phyloP scores from a whole-genome alignment of 1,140 invertebrate genomes.

The Anastrepha ludens region DNA sequence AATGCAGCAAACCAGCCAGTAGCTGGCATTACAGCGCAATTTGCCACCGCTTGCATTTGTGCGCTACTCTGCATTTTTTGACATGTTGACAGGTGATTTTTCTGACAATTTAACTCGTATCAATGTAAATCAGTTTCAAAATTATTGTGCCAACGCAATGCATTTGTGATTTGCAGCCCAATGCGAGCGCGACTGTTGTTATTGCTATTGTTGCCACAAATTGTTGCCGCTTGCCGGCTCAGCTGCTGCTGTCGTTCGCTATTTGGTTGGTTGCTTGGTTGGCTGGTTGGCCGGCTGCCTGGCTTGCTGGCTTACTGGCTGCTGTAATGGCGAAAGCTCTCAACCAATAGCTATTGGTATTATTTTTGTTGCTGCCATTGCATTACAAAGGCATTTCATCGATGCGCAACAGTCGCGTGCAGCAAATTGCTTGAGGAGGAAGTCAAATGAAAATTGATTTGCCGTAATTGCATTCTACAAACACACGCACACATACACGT shows the following conservation, averaged over 20 bases:
- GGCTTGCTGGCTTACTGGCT: constrained; percentile 21
- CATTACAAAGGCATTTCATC: constrained; percentile 51
- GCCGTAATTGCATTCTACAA: constrained; percentile 47
- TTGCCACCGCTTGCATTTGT: constrained; percentile 29
- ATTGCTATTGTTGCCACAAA: constrained; percentile 26
- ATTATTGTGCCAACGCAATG: constrained; percentile 58
- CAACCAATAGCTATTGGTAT: constrained; percentile 14
- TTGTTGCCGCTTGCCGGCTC: constrained; percentile 31
- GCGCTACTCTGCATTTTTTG: constrained; percentile 67
- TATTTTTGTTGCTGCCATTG: constrained; percentile 28
- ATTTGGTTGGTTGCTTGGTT: constrained; percentile 39
- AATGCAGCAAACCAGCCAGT: not conserved
- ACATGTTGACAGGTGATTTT: constrained; percentile 74
- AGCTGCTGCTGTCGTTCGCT: constrained; percentile 34
- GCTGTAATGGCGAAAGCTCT: constrained; percentile 32
- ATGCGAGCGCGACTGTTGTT: not conserved
- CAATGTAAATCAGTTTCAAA: constrained; percentile 74
- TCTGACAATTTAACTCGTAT: constrained; percentile 74
- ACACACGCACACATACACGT: not conserved
- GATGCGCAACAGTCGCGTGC: constrained; percentile 49
- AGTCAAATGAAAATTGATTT: constrained; percentile 53
- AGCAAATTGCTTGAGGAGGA: constrained; percentile 51
- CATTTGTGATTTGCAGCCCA: constrained; percentile 28
- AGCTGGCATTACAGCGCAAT: constrained; percentile 13
- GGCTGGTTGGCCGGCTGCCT: not conserved